Evolutionary conservation across 2,888 invertebrate species (phyloP).

Genomic region (Cenopis cana): DNA sequence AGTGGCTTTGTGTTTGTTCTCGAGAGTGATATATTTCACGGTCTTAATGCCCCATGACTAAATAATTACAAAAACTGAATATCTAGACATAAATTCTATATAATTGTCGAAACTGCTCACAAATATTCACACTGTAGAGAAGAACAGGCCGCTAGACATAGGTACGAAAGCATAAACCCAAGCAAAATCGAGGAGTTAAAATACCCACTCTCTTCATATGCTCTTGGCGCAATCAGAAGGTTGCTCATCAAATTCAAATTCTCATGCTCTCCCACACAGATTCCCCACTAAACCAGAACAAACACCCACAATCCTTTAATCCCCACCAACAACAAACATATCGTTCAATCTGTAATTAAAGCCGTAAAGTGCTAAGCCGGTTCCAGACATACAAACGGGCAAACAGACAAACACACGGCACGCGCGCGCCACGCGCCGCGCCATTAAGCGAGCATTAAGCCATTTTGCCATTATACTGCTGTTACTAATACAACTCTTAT

Average conservation of each 20-base stretch:
- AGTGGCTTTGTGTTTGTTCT: no score
- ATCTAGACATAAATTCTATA: no score
- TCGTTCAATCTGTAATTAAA: conserved; percentile 28
- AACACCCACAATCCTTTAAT: conserved; percentile 18
- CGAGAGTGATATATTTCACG: no score
- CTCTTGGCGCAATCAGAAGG: background rate
- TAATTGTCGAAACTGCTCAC: no score
- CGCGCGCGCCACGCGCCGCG: conserved; percentile 24
- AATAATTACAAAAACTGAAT: no score
- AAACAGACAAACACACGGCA: conserved; percentile 23
- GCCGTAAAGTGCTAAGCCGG: conserved; percentile 29
- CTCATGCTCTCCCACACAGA: conserved; percentile 14
- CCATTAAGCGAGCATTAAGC: conserved; percentile 28
- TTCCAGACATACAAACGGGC: conserved; percentile 11
- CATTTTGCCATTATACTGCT: conserved; percentile 20
- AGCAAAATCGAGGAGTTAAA: background rate
- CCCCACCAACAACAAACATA: conserved; percentile 29
- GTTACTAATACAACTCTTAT: conserved; percentile 22
- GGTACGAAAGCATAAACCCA: no score
- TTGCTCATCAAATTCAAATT: conserved; percentile 10
- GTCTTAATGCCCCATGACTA: no score
- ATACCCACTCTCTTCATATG: background rate
- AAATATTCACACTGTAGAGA: no score
- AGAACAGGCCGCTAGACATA: no score
- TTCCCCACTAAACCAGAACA: background rate